phyloP scores from a whole-genome alignment of 2,888 invertebrate species.

The Phoenoteleia sp. region DNA sequence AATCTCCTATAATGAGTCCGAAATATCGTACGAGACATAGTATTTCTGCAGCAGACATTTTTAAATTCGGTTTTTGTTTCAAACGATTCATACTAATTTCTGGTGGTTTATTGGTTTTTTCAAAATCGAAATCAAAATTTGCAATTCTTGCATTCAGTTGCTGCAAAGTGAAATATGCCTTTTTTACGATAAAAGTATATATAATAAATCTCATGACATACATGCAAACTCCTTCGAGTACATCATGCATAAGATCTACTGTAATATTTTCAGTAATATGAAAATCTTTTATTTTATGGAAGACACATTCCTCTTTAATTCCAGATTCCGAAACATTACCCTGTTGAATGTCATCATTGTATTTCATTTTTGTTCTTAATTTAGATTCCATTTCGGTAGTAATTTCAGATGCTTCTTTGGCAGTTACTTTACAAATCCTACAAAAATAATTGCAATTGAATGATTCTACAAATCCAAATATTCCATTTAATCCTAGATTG shows the following conservation, averaged over 20 bases:
- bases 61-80: neutral
- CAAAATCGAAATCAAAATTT: neutral
- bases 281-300: constrained; percentile 4
- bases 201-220: constrained; percentile 21
- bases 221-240: constrained; percentile 19
- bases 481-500: constrained; percentile 1
- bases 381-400: constrained; percentile 50
- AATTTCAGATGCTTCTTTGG: constrained; percentile 53
- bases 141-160: neutral
- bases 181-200: constrained; percentile 13
- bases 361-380: constrained; percentile 71
- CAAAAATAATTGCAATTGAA: constrained; percentile 75
- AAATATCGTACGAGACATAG: constrained; percentile 11
- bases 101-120: constrained; percentile 9
- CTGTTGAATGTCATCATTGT: constrained; percentile 55
- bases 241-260: constrained; percentile 32
- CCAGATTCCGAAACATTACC: constrained; percentile 60
- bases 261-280: neutral
- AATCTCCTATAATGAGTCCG: constrained; percentile 7
- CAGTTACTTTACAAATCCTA: constrained; percentile 74
- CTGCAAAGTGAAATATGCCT: constrained; percentile 30
- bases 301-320: constrained; percentile 20
- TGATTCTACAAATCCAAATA: constrained; percentile 20
- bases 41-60: constrained; percentile 29
- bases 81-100: neutral